Evolutionary conservation across 2,797 vertebrate genomes (phyloP), one percentile per base, ranked within the genome.

Genomic region (Benthosema pterotum): DNA sequence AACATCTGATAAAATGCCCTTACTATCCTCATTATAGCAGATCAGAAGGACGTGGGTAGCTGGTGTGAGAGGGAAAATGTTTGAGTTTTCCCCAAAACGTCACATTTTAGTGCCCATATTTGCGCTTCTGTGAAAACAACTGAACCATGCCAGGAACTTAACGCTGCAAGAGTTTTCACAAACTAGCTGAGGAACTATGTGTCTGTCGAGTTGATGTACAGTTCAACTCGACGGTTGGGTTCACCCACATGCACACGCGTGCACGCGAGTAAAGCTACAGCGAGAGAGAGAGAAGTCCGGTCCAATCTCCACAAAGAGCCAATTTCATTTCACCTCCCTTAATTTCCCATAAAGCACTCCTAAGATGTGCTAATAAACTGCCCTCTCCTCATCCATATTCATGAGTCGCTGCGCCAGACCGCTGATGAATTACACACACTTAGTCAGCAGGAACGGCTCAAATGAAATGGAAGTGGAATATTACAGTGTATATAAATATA

Each of bases 361-460:
- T 66, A 78, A 78, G 70, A 79, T 86, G 82, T 86, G 72, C 76
- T 88, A 84, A 85, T 90, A 83, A 88, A 85, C 75, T 57, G 54
- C 62, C 11, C 32, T 38, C 63, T 32, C n/a, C n/a, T 18, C 75
- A 82, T 88, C 77, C 79, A 87, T 90, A 88, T 88, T 91, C 85
- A 88, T 82, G 67, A 79, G 76, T 55, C 66, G 42, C 0, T 25
- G 38, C 73, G 57, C 42, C 71, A 68, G 75, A 72, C 52, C 47
- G 74, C 57, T 65, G 69, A 81, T 79, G 52, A 83, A 82, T 88
- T 82, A 63, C 77, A 61, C 83, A 85, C 66, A 72, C 80, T 87
- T 83, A 71, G 74, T 90, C 88, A 89, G 83, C 87, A 84, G 74
- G 68, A 85, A 38, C n/a, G 76, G 50, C 18, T 51, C 65, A 71